Percentiles rank a stretch among this genome's conserved stretches.
Conservation (phyloP, 2,797 vertebrate species). For the Ataeniobius toweri region DNA sequence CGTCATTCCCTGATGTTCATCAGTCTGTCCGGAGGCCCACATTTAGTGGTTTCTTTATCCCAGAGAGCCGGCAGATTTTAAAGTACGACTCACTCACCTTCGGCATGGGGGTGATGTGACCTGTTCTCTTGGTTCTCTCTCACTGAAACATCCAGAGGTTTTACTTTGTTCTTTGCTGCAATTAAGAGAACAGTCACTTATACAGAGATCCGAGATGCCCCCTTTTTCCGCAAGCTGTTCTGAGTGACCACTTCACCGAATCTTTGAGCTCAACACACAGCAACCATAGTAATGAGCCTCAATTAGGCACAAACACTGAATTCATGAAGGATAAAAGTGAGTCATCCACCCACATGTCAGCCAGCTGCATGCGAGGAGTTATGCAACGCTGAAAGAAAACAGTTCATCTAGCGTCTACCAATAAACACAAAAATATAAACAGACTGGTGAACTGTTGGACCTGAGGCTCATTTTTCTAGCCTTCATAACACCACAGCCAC, state of each 20-base stretch:
- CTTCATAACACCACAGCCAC: not conserved
- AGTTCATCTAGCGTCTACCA: not conserved
- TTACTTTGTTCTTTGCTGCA: conserved; percentile 85
- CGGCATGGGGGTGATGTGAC: conserved; percentile 31
- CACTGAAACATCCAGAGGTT: conserved; percentile 72
- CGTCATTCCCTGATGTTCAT: not conserved
- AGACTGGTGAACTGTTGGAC: too few relatives aligned
- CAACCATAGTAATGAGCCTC: not conserved
- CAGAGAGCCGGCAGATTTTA: not conserved
- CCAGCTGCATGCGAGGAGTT: not conserved
- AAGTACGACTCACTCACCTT: conserved; percentile 57
- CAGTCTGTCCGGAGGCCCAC: not conserved
- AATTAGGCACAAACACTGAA: not conserved
- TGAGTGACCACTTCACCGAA: not conserved
- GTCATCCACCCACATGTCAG: not conserved
- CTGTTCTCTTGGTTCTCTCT: conserved; percentile 68
- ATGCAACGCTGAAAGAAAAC: not conserved
- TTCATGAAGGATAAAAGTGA: not conserved
- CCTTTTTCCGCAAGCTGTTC: not conserved
- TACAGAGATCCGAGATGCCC: not conserved
- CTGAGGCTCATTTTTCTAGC: not conserved
- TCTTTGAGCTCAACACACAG: conserved; percentile 20
- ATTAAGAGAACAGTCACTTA: conserved; percentile 60
- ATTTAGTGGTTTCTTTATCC: too few relatives aligned
- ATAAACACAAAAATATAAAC: not conserved